Evolutionary conservation across 2,113 vertebrate species (phyloP), one percentile per base, ranked within the genome.

Genomic region (Labeo rohita): DNA sequence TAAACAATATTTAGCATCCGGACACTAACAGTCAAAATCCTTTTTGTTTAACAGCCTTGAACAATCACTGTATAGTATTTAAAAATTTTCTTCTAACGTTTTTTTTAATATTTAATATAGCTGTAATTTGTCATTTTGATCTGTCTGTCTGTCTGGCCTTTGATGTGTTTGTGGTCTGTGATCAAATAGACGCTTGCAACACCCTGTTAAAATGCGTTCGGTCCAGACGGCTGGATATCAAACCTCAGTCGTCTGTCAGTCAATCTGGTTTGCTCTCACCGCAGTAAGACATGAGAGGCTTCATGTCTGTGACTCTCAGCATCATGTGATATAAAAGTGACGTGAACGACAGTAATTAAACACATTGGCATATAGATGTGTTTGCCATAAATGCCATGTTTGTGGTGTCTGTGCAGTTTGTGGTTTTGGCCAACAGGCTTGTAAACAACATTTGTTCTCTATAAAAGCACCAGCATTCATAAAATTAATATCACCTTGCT

Each of bases 171-270:
- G 66, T 39, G 34, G 15, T 70, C 8, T 39, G 9, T 72, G 39
- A 45, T n/a, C 16, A 59, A 59, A 59, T 7, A 54, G 52, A 56
- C 3, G 15, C 52, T 70, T 72, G 68, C 18, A 45, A 10, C 68
- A 8, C 15, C 18, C 39, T 45, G 18, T 72, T 72, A 72, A 72
- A 72, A 18, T 72, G 16, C 36, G 39, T 43, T 43, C 16, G 15
- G 68, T 72, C 68, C 16, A 72, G 68, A 72, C 68, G 39, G 39
- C 68, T 70, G 66, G 34, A 39, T 70, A 70, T 47, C 4, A 47
- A n/a, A 73, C 70, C 68, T 73, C 70, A 74, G 45, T 13, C 21
- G 45, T 49, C 43, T 74, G 45, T 74, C 45, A 49, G 72, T 74
- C 70, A 12, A 3, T 47, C 70, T n/a, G 21, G 70, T 74, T 47